Base-by-base conservation (phyloP, 2,888 invertebrate genomes). In the Pycnomerus fuliginosus region DNA sequence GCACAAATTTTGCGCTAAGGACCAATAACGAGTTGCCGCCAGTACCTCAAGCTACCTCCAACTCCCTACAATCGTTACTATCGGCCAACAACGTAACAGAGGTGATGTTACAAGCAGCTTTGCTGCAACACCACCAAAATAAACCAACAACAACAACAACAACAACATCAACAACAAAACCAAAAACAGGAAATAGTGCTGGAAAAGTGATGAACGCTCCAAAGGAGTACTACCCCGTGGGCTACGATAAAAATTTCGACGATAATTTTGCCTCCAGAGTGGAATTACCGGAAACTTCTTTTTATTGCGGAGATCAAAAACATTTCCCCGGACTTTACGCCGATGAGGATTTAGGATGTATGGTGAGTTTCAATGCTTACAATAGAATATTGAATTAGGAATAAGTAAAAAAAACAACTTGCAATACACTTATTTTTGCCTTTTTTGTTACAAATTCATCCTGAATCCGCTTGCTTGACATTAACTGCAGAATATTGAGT, bases 251-350 rank as follows among this genome's bases (percentile, higher is more conserved):
- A 72, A 89, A 90, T 68, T 91, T 89, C 61, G 91, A 91, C 62
- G 91, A 91, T 60, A 88, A 90, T 61, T 90, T 90, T 68, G 83
- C 84, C 41, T 85, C 90, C 1, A 84, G 87, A 55, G 90, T 90
- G 0, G 90, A 90, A 61, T 73, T 91, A 13, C 91, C 91, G 0
- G 85, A 85, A 23, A 91, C 92, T 0, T 83, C 78, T 44, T 92
- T 92, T 71, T 83, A 86, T 50, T 92, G 92, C 63, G 88, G 89
- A 0, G 87, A 90, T 61, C 92, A 92, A 67, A 90, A 90, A 64
- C 90, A 91, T 71, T 91, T 92, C 66, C 92, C 92, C 0, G 92
- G 92, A 23, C 74, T 92, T 7, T 92, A 92, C 56, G 91, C 88
- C 0, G 92, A 92, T 60, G 88, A 90, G 62, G 87, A 86, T 72